Evolutionary conservation across 2,113 vertebrate species (phyloP).

Genomic region (Boleophthalmus pectinirostris): DNA sequence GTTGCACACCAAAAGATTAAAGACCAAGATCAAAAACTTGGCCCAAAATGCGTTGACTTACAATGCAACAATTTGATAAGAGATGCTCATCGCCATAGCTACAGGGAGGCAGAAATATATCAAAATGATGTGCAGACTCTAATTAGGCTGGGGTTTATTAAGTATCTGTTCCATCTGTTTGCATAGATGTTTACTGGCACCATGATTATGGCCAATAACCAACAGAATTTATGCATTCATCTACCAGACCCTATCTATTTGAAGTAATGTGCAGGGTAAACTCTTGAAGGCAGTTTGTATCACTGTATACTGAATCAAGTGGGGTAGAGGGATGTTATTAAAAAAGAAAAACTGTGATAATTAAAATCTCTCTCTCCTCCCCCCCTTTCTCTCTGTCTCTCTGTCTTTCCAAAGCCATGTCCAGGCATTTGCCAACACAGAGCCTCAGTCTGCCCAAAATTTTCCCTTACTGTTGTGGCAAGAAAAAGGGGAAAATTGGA

Average conservation of each 20-base stretch:
- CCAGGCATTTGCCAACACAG: not conserved
- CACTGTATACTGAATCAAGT: not conserved
- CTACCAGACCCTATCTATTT: conserved; percentile 23
- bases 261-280: not conserved
- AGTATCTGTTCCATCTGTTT: conserved; percentile 39
- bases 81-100: conserved; percentile 34
- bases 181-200: conserved; percentile 22
- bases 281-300: not conserved
- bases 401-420: not conserved
- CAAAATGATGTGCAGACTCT: conserved; percentile 28
- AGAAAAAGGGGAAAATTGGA: not conserved
- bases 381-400: not conserved
- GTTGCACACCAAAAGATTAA: conserved; percentile 61
- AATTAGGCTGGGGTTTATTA: conserved; percentile 29
- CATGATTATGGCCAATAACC: not conserved
- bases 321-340: not conserved
- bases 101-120: conserved; percentile 15
- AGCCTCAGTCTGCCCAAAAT: not conserved
- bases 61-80: conserved; percentile 30
- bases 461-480: not conserved
- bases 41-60: conserved; percentile 23
- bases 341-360: not conserved
- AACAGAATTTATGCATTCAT: conserved; percentile 21
- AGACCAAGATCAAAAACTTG: conserved; percentile 55
- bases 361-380: not conserved